Base-by-base conservation (phyloP, 1,140 invertebrate species). In the Monochamus saltuarius region DNA sequence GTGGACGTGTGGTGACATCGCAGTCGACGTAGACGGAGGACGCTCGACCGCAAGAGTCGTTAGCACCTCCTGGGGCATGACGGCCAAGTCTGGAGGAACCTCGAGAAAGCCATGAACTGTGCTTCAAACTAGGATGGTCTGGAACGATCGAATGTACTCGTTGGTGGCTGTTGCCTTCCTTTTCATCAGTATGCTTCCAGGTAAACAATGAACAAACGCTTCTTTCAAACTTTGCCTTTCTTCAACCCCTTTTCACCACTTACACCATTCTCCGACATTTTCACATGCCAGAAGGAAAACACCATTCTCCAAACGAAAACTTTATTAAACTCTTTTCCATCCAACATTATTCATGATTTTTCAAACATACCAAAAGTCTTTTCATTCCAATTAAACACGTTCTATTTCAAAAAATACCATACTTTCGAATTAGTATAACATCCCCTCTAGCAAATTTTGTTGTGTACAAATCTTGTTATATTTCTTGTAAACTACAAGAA, bases 41-140 rank as follows among this genome's bases (percentile, higher is more conserved):
- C 14, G 43, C 14, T 46, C 43, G 14, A 46, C 17, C 7, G 51
- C 34, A 36, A 39, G 14, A 38, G 51, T 53, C 51, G 36, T 38
- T 39, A 53, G 36, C 51, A 53, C 51, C 51, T 53, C 51, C 51
- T 53, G 37, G 51, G 51, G 51, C 51, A 53, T 53, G 51, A 53
- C 51, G 11, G 51, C 51, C 51, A 40, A 40, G 51, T 53, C 51
- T 13, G 51, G 51, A 53, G 51, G 51, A 7, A 19, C 37, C 17
- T 53, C 35, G 11, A 40, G 7, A 10, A 53, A 14, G 51, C 17
- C 51, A 53, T 53, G 51, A 53, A 39, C 13, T 16, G 38, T 53
- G 16, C 22, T 38, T 39, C 51, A 39, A 10, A 14, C 51, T 53
- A 53, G 51, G 35, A 53, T 53, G 51, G 37, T 53, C 13, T 19